Evolutionary conservation across 30 jellyfish, hydroid and myxozoan species (phyloP).

Genomic region (Turritopsis dohrnii): DNA sequence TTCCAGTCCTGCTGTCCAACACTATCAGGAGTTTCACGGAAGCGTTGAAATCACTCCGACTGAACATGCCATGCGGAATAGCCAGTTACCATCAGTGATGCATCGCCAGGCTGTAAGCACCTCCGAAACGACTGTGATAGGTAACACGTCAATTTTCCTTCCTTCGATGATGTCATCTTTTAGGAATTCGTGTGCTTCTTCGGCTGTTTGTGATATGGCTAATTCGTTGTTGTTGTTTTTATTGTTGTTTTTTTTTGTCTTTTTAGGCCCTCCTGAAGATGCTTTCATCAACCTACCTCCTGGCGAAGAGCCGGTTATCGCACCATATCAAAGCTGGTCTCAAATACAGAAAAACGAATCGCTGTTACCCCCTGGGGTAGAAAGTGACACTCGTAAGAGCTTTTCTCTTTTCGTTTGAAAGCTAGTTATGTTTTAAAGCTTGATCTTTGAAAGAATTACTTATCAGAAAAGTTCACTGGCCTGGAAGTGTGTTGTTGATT

Average conservation of each 20-base stretch:
- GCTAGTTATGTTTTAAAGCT: too few species aligned
- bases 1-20: background rate
- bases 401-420: background rate
- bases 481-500: too few species aligned
- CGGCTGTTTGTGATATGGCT: background rate
- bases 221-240: too few species aligned
- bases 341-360: background rate
- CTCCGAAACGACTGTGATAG: background rate
- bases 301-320: background rate
- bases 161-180: background rate
- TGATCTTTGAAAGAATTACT: too few species aligned
- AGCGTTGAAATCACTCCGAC: background rate
- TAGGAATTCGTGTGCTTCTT: background rate
- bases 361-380: background rate
- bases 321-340: background rate
- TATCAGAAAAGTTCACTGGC: too few species aligned
- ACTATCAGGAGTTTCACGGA: background rate
- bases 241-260: too few species aligned
- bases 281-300: background rate
- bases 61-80: background rate
- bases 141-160: background rate
- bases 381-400: background rate
- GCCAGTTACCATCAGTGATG: background rate
- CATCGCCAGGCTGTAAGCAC: background rate
- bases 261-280: background rate